Evolutionary conservation across 2,113 vertebrate species (phyloP).

Genomic region (Corydoras maculifer): DNA sequence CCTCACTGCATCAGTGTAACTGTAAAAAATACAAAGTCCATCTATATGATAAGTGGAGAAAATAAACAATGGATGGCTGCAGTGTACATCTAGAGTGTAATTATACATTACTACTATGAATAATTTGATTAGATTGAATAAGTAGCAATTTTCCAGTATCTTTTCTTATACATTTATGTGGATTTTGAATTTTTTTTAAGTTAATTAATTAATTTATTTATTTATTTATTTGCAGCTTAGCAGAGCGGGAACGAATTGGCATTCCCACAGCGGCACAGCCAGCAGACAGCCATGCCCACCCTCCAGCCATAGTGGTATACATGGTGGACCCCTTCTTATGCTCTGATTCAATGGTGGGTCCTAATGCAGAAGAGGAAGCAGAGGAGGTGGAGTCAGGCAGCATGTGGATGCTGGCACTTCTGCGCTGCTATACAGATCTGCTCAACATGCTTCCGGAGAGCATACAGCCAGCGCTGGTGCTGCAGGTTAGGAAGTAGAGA

Average conservation of each 20-base stretch:
- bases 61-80: too few species aligned
- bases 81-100: too few species aligned
- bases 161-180: too few species aligned
- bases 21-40: too few species aligned
- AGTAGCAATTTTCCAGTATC: too few species aligned
- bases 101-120: too few species aligned
- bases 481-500: constrained; percentile 72
- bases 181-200: too few species aligned
- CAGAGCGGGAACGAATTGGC: constrained; percentile 85
- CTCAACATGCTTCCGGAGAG: constrained; percentile 82
- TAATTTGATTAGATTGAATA: too few species aligned
- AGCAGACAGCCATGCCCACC: constrained; percentile 76
- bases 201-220: constrained; percentile 1
- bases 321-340: constrained; percentile 91
- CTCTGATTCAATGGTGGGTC: constrained; percentile 69
- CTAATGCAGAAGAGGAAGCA: constrained; percentile 79
- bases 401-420: constrained; percentile 86
- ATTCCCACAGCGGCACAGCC: constrained; percentile 84
- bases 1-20: too few species aligned
- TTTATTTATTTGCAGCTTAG: constrained; percentile 53
- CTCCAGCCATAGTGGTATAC: constrained; percentile 89
- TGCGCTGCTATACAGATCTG: constrained; percentile 95
- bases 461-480: constrained; percentile 83
- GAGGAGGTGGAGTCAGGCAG: constrained; percentile 79
- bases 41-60: too few species aligned